Percentiles rank a stretch among this genome's conserved stretches.
These are phyloP conservation scores for Urocolius indicus DNA, from an alignment of 2,113 vertebrate genomes.

Conservation along the genomic window DNA sequence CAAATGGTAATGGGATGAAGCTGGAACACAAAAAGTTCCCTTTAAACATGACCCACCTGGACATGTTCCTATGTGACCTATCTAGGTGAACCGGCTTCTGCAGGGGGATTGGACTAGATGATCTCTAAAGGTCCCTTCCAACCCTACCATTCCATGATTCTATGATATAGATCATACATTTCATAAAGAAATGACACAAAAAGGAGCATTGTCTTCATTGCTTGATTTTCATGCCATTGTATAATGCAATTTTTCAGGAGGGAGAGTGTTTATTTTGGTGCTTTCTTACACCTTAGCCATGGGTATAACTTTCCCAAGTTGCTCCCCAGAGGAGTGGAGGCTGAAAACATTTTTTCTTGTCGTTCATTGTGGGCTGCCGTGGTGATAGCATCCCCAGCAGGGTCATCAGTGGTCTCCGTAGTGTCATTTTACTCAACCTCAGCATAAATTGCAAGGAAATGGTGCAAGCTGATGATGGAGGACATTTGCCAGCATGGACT, in stretches of 20 bases:
- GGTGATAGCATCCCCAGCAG: background rate
- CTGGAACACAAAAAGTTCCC: too few species aligned
- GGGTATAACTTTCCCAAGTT: background rate
- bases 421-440: background rate
- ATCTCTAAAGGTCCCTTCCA: too few species aligned
- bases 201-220: background rate
- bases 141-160: too few species aligned
- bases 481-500: fast-evolving
- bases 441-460: background rate
- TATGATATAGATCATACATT: background rate
- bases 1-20: too few species aligned
- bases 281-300: background rate
- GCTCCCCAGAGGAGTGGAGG: background rate
- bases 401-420: background rate
- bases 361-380: background rate
- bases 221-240: background rate
- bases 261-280: background rate
- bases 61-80: too few species aligned
- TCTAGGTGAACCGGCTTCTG: too few species aligned
- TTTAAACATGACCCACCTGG: too few species aligned
- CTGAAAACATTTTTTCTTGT: background rate
- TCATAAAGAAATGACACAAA: background rate
- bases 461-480: background rate
- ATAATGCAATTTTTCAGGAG: background rate
- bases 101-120: too few species aligned